These are phyloP conservation scores for Cordylochernes scorpioides DNA, from an alignment of 2,888 invertebrate species.

Conservation along the genomic window DNA sequence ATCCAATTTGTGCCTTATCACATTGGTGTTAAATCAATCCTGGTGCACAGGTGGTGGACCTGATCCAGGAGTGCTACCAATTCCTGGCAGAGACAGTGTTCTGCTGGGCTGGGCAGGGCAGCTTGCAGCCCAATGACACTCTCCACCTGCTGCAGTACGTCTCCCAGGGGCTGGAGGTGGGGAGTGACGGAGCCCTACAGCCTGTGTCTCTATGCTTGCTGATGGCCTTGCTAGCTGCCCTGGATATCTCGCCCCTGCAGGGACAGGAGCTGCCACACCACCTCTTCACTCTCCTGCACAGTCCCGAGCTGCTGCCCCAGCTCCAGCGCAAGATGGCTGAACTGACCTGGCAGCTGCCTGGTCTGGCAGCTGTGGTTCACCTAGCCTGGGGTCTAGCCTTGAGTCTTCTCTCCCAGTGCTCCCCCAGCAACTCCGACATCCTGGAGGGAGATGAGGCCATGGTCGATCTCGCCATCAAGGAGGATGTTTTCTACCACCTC, in stretches of 20 bases:
- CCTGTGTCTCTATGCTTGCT: slow-evolving; percentile 47
- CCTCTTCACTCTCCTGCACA: slow-evolving; percentile 20
- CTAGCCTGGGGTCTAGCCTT: slow-evolving; percentile 43
- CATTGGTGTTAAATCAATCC: too few relatives aligned
- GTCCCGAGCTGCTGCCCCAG: slow-evolving; percentile 18
- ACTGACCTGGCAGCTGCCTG: slow-evolving; percentile 26
- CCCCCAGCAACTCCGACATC: slow-evolving; percentile 13
- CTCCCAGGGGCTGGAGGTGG: slow-evolving; percentile 18
- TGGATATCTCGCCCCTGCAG: slow-evolving; percentile 46
- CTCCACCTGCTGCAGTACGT: slow-evolving; percentile 24
- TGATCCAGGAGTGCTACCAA: slow-evolving; percentile 45
- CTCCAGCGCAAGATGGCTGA: slow-evolving; percentile 30
- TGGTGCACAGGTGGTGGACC: slow-evolving; percentile 31
- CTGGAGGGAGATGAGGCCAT: slow-evolving; percentile 52
- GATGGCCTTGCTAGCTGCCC: slow-evolving; percentile 52
- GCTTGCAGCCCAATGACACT: slow-evolving; percentile 41
- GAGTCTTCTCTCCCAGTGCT: slow-evolving; percentile 21
- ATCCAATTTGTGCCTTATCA: too few relatives aligned
- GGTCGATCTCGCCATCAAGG: slow-evolving; percentile 48
- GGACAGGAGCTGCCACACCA: slow-evolving; percentile 21
- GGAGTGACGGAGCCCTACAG: slow-evolving; percentile 42
- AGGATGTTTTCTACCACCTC: slow-evolving; percentile 49
- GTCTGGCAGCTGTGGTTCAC: slow-evolving; percentile 30
- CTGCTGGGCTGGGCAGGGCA: slow-evolving; percentile 45
- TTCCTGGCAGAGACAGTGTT: slow-evolving; percentile 45